phyloP scores from a whole-genome alignment of 37 sponge, comb jelly and placozoan genomes.

The Mnemiopsis leidyi region DNA sequence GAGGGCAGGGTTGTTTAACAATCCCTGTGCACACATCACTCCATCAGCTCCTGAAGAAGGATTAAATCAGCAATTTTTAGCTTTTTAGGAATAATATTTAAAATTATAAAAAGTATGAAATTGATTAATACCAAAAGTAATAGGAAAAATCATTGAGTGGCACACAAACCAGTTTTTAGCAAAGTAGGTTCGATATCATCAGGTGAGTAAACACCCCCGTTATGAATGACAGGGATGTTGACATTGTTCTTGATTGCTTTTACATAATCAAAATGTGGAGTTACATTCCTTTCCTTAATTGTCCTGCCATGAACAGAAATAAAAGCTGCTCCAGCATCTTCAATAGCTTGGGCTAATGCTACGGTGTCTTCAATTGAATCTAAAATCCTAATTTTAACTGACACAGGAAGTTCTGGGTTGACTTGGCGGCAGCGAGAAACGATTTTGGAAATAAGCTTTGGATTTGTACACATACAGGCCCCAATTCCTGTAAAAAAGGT shows the following conservation, averaged over 20 bases:
- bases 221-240: constrained; percentile 85
- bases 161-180: constrained; percentile 21
- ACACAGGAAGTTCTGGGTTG: constrained; percentile 72
- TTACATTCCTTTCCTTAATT: constrained; percentile 75
- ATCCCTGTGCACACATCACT: constrained; percentile 89
- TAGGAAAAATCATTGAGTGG: too few species aligned
- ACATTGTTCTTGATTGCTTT: constrained; percentile 82
- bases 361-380: constrained; percentile 73
- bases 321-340: constrained; percentile 81
- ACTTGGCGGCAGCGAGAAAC: constrained; percentile 46
- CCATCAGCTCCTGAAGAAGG: constrained; percentile 66
- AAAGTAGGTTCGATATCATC: not conserved
- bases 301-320: constrained; percentile 95
- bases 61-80: not conserved
- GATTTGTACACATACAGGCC: constrained; percentile 66
- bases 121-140: too few species aligned
- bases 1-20: constrained; percentile 88
- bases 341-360: constrained; percentile 72
- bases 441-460: constrained; percentile 81
- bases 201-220: constrained; percentile 77
- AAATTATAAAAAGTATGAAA: too few species aligned
- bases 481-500: too few species aligned
- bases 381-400: constrained; percentile 85
- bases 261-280: constrained; percentile 77
- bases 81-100: too few species aligned